phyloP scores from a whole-genome alignment of 2,797 vertebrate species.

The Danionella dracula region DNA sequence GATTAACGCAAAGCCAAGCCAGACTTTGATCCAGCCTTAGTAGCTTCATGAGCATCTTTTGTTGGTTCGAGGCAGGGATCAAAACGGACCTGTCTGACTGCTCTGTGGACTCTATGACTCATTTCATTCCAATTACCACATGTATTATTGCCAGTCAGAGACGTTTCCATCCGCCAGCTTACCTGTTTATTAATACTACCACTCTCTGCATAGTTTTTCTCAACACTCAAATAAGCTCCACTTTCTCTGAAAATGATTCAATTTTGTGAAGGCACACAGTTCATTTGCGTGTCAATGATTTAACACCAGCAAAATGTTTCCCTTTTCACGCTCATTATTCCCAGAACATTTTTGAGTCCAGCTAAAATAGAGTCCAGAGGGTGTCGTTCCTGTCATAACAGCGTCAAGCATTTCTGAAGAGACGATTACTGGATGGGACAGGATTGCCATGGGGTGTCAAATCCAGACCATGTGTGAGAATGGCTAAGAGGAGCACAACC shows the following conservation, averaged over 20 bases:
- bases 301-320: slow-evolving; percentile 8
- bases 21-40: background rate
- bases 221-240: slow-evolving; percentile 6
- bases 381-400: slow-evolving; percentile 13
- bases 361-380: slow-evolving; percentile 26
- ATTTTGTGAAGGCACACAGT: background rate
- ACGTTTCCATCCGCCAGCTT: background rate
- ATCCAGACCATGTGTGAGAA: slow-evolving; percentile 28
- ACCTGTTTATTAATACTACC: slow-evolving; percentile 18
- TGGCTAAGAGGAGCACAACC: background rate
- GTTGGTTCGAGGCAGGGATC: slow-evolving; percentile 9
- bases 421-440: slow-evolving; percentile 17
- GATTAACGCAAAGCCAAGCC: background rate
- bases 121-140: slow-evolving; percentile 36
- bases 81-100: slow-evolving; percentile 1
- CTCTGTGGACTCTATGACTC: slow-evolving; percentile 37
- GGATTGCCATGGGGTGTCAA: slow-evolving; percentile 11
- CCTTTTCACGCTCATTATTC: background rate
- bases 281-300: background rate
- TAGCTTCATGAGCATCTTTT: slow-evolving; percentile 9
- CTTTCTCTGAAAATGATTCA: slow-evolving; percentile 3
- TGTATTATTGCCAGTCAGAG: slow-evolving; percentile 19
- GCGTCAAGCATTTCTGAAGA: slow-evolving; percentile 6
- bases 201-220: background rate
- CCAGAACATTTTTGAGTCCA: background rate